Base-by-base conservation (phyloP, 2,888 invertebrate species). In the Crepidodera aurea region DNA sequence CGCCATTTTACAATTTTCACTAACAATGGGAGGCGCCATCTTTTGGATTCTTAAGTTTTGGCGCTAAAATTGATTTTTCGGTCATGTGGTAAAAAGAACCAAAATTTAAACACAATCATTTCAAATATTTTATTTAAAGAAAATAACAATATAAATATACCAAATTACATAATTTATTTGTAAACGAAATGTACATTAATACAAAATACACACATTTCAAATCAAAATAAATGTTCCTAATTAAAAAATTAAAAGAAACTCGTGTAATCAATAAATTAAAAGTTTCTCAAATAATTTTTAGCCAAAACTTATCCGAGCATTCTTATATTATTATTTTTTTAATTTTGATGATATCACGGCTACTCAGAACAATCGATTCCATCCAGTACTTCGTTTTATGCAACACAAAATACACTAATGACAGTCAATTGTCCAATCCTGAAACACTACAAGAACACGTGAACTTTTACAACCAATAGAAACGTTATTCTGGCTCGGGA, bases 11-110 rank as follows among this genome's bases (percentile, higher is more conserved):
- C 83, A 83, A 81, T 81, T 82, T 82, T 82, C 82, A 82, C 83
- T 85, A 87, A 87, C 86, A 87, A 87, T 85, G 84, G 79, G 80
- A 74, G 75, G 83, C 86, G 88, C 86, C 88, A 87, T 87, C 88
- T 88, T 84, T 79, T 79, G 79, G 79, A 77, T 77, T 77, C 25
- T 59, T 40, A 12, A 42, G 39, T 65, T 64, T 68, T 71, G 71
- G 73, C 74, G 75, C 69, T 68, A 66, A 72, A 73, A 64, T 73
- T 67, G 69, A 74, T 67, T 60, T 56, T 54, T 12, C 40, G 10
- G 10, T 18, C 16, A 40, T 18, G 18, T 40, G 10, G 10, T 13
- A 4, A 37, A 57, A 22, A 25, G 27, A 25, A 40, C 1, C 13
- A n/a, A 34, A 34, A n/a, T 12, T 13, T 34, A 34, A 22, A 22